Evolutionary conservation across 2,888 invertebrate genomes (phyloP).

Genomic region (Drosophila neotestacea): DNA sequence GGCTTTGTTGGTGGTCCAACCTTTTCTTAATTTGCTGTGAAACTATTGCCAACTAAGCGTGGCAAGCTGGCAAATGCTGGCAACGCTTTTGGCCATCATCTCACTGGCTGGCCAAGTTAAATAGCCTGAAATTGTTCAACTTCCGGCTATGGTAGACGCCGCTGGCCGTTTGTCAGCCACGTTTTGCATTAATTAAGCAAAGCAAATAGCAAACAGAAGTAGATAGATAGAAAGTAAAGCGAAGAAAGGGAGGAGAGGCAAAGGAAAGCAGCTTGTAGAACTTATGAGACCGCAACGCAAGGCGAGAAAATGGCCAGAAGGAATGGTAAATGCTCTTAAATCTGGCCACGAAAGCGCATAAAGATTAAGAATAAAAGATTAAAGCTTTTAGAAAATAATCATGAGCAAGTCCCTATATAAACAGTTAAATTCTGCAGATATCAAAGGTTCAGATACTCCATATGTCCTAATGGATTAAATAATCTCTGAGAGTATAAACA

Average conservation of each 20-base stretch:
- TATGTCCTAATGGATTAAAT: too few species aligned
- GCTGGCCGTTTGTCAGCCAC: slow-evolving; percentile 72
- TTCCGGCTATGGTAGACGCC: slow-evolving; percentile 69
- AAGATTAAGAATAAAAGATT: neutral
- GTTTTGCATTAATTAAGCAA: slow-evolving; percentile 60
- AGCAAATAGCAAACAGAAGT: slow-evolving; percentile 31
- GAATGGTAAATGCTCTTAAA: neutral
- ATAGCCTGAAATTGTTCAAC: slow-evolving; percentile 78
- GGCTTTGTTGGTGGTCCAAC: slow-evolving; percentile 58
- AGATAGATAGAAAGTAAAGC: neutral
- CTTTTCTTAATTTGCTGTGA: slow-evolving; percentile 82
- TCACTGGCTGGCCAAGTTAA: slow-evolving; percentile 68
- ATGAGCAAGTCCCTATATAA: too few species aligned
- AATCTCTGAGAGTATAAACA: too few species aligned
- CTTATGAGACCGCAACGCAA: slow-evolving; percentile 50
- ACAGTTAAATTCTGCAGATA: too few species aligned
- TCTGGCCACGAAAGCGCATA: neutral
- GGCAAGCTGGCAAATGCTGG: slow-evolving; percentile 41
- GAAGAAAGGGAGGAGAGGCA: slow-evolving; percentile 5
- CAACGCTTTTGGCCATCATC: slow-evolving; percentile 48
- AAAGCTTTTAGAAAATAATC: neutral
- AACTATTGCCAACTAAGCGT: slow-evolving; percentile 80
- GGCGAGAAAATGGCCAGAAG: slow-evolving; percentile 37
- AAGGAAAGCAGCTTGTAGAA: slow-evolving; percentile 29
- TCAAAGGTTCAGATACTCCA: too few species aligned